phyloP scores from a whole-genome alignment of 2,113 vertebrate species.

The Anolis carolinensis region DNA sequence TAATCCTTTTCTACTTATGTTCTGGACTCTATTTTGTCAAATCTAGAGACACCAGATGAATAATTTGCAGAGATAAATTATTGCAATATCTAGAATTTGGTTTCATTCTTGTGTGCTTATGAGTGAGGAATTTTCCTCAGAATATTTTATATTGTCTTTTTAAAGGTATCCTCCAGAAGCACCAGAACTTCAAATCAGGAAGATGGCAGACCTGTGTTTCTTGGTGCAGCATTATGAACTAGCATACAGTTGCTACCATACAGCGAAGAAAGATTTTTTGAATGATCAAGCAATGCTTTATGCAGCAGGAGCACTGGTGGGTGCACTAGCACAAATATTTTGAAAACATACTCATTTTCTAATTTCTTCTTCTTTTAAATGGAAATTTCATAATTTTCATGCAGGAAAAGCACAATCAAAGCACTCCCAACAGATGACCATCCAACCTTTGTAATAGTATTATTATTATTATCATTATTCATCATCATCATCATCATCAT shows the following conservation, averaged over 20 bases:
- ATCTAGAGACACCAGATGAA: background rate
- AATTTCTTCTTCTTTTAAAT: background rate
- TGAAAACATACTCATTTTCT: background rate
- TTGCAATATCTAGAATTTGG: background rate
- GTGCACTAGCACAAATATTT: constrained; percentile 59
- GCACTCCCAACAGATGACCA: too few relatives aligned
- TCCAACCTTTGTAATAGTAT: too few relatives aligned
- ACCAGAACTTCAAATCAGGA: constrained; percentile 97
- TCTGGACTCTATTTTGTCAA: too few relatives aligned
- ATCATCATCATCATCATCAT: too few relatives aligned
- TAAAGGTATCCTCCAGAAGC: constrained; percentile 94
- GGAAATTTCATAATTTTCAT: background rate
- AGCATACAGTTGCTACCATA: constrained; percentile 98
- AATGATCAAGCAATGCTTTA: constrained; percentile 99
- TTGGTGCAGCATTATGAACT: constrained; percentile 97
- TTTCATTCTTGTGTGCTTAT: background rate
- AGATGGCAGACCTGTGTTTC: constrained; percentile 99
- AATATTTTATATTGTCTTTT: constrained; percentile 37
- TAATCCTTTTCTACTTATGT: too few relatives aligned
- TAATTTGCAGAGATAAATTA: background rate
- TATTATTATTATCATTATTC: too few relatives aligned
- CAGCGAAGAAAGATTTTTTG: constrained; percentile 97
- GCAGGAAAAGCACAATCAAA: too few relatives aligned
- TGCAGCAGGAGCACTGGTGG: constrained; percentile 95
- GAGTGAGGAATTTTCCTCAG: background rate